Base-by-base conservation (phyloP, 2,888 invertebrate species). In the Macrophya alboannulata region DNA sequence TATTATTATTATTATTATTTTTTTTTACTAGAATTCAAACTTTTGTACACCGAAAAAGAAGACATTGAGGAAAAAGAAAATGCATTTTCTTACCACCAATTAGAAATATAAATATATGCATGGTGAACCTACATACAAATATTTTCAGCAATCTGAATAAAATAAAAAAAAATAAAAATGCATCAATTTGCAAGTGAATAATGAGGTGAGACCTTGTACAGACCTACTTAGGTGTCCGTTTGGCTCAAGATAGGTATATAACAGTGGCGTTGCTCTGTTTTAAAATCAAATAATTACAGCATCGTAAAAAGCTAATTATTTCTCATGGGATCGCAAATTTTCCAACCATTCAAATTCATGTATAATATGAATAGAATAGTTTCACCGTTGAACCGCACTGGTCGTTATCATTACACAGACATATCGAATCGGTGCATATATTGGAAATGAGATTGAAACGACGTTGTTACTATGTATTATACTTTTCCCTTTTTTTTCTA, bases 251-350 rank as follows among this genome's bases (percentile, higher is more conserved):
- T n/a, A 55, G 55, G n/a, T 55, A 55, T 55, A 55, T 55, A 55
- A 55, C 55, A n/a, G 55, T 17, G 55, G n/a, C 55, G 55, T 55
- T 55, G n/a, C 55, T 55, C n/a, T 55, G 55, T 55, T 55, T 55
- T 6, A n/a, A 55, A 55, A n/a, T 55, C 5, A 55, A 55, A 55
- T 55, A 55, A 55, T 55, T 55, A 55, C n/a, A 4, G 55, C n/a
- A 55, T 55, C 55, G 55, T 55, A 55, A 55, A 55, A 55, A 55
- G 55, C 8, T 55, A 55, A 55, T 55, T 55, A 55, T 55, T 55
- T 55, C 55, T 55, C n/a, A 1, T n/a, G 55, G 55, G n/a, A n/a
- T 55, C 55, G 55, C n/a, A 55, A 55, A 55, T 55, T 55, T 55
- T 55, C 55, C 8, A 8, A n/a, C n/a, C n/a, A 55, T 55, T 55